Percentiles rank a stretch among this genome's conserved stretches.
phyloP scores from a whole-genome alignment of 1,140 invertebrate species.

The Micrasema minimum region DNA sequence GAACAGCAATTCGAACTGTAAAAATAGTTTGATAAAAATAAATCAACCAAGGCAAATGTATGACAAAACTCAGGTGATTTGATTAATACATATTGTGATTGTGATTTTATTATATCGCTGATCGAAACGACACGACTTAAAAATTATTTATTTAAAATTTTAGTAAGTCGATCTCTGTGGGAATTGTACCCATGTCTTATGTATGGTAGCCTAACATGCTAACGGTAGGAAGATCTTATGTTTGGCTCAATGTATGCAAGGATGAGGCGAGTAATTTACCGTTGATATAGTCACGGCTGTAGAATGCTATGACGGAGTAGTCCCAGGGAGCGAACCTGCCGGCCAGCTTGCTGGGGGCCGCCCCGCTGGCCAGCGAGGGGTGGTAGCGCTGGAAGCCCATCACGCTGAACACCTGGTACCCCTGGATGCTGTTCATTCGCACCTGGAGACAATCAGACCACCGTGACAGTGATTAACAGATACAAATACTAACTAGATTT shows the following conservation, averaged over 20 bases:
- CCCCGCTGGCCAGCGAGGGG: slow-evolving; percentile 69
- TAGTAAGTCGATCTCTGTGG: too few relatives aligned
- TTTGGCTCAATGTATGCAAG: too few relatives aligned
- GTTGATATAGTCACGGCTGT: slow-evolving; percentile 80
- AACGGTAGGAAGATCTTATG: too few relatives aligned
- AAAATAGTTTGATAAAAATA: slow-evolving; percentile 29
- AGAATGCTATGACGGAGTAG: slow-evolving; percentile 82
- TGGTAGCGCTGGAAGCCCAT: slow-evolving; percentile 84
- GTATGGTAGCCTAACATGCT: too few relatives aligned
- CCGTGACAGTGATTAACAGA: too few relatives aligned
- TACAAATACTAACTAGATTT: too few relatives aligned
- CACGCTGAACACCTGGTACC: slow-evolving; percentile 83
- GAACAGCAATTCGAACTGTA: slow-evolving; percentile 48
- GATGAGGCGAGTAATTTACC: too few relatives aligned
- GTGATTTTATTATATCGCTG: too few relatives aligned
- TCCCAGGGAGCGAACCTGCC: slow-evolving; percentile 84
- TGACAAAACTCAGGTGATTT: neutral
- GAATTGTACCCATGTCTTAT: too few relatives aligned
- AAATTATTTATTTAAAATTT: too few relatives aligned
- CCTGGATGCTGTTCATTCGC: slow-evolving; percentile 85
- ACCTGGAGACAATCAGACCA: slow-evolving; percentile 65
- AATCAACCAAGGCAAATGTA: neutral
- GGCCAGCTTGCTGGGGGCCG: slow-evolving; percentile 72
- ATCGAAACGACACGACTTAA: too few relatives aligned
- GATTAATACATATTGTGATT: too few relatives aligned